Percentiles rank a stretch among this genome's conserved stretches.
Evolutionary conservation across 2,113 vertebrate species (phyloP).

Genomic region (Ptilorrhoa leucosticta): DNA sequence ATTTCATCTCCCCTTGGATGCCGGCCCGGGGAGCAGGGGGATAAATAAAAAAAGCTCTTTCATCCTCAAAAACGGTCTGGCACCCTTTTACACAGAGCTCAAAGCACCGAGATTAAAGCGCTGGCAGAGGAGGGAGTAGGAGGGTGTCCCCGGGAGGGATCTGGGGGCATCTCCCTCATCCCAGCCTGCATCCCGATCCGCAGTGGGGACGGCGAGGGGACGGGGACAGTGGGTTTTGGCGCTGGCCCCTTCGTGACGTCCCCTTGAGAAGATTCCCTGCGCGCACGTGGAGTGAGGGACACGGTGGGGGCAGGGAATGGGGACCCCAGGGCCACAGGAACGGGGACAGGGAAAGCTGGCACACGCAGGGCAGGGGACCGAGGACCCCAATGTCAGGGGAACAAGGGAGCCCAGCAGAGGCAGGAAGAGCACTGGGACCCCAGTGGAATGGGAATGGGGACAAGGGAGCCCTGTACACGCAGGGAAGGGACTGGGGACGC

Average conservation of each 20-base stretch:
- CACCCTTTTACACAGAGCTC: background rate
- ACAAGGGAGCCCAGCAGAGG: background rate
- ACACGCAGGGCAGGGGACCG: accelerated
- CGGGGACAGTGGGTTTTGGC: accelerated
- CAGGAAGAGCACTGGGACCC: background rate
- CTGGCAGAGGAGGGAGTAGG: background rate
- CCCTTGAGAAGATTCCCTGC: background rate
- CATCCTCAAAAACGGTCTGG: conserved; percentile 41
- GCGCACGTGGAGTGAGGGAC: accelerated
- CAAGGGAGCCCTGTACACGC: accelerated
- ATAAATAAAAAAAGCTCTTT: conserved; percentile 1
- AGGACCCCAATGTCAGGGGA: background rate
- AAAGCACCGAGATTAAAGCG: background rate
- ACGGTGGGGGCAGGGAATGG: accelerated
- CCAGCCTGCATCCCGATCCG: accelerated
- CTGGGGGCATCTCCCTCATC: background rate
- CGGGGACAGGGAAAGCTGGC: background rate
- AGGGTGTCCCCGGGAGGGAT: background rate
- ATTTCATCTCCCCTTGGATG: conserved; percentile 49
- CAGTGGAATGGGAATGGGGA: background rate
- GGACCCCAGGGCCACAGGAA: background rate
- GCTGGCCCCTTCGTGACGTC: accelerated
- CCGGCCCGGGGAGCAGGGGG: background rate
- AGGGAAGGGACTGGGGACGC: accelerated
- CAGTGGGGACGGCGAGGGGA: accelerated